phyloP scores from a whole-genome alignment of 2,888 invertebrate genomes.

The Lordiphosa fenestrarum region DNA sequence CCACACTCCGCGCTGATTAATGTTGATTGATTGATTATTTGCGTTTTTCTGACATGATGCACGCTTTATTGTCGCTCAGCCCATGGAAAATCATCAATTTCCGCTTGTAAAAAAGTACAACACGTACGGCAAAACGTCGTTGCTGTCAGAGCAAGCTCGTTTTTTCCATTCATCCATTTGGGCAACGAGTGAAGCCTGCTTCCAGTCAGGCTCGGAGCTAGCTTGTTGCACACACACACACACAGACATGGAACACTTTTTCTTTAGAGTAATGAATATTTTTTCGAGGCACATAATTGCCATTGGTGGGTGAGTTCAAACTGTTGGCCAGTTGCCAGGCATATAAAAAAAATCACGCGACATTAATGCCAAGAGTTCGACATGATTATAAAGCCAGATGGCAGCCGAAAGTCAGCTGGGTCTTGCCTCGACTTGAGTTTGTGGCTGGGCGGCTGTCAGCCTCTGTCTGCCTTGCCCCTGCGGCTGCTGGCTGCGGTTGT shows the following conservation, averaged over 20 bases:
- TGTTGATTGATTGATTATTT: constrained; percentile 77
- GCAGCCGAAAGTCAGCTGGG: constrained; percentile 34
- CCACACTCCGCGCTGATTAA: constrained; percentile 60
- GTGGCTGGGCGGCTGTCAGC: constrained; percentile 19
- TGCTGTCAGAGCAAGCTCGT: constrained; percentile 47
- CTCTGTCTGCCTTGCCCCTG: constrained; percentile 13
- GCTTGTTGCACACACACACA: constrained; percentile 26
- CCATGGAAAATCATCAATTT: constrained; percentile 72
- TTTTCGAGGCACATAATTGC: constrained; percentile 54
- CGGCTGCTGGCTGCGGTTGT: constrained; percentile 26
- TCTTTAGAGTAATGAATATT: constrained; percentile 57
- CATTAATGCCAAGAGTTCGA: constrained; percentile 56
- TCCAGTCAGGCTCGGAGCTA: constrained; percentile 25
- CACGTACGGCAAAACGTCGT: constrained; percentile 49
- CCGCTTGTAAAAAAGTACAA: constrained; percentile 70
- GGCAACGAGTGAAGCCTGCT: constrained; percentile 13
- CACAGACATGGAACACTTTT: constrained; percentile 7
- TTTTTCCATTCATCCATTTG: constrained; percentile 28
- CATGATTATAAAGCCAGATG: constrained; percentile 50
- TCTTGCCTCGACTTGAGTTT: constrained; percentile 23
- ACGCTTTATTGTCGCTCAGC: constrained; percentile 68
- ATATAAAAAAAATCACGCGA: constrained; percentile 50
- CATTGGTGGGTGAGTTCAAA: constrained; percentile 51
- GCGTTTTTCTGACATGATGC: constrained; percentile 71
- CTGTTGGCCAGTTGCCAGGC: constrained; percentile 59